These are phyloP conservation scores for Protonibea diacanthus DNA, from an alignment of 2,797 vertebrate genomes.

Conservation along the genomic window DNA sequence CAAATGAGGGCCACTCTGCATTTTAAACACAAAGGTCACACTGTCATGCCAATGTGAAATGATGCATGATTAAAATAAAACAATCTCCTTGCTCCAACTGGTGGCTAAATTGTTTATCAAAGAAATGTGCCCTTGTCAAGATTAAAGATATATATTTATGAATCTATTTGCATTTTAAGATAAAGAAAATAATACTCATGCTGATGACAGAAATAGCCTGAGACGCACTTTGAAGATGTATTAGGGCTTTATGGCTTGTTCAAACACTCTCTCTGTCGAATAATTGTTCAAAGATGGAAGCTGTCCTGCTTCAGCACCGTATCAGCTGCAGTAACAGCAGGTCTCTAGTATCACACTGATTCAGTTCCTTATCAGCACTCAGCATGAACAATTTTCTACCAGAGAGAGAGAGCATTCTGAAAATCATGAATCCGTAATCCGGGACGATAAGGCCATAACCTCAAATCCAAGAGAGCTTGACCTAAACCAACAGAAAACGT, in stretches of 20 bases:
- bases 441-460: slow-evolving; percentile 59
- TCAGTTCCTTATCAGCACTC: slow-evolving; percentile 75
- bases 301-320: slow-evolving; percentile 64
- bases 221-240: slow-evolving; percentile 77
- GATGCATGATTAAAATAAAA: slow-evolving; percentile 45
- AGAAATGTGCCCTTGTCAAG: slow-evolving; percentile 54
- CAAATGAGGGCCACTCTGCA: slow-evolving; percentile 31
- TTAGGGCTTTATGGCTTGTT: slow-evolving; percentile 61
- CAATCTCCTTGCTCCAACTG: slow-evolving; percentile 26
- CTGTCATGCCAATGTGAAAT: slow-evolving; percentile 28
- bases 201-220: slow-evolving; percentile 69
- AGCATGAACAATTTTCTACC: slow-evolving; percentile 70
- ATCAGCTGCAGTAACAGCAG: slow-evolving; percentile 73
- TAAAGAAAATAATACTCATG: slow-evolving; percentile 46
- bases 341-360: slow-evolving; percentile 72
- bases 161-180: slow-evolving; percentile 65
- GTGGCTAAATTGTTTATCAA: slow-evolving; percentile 24
- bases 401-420: slow-evolving; percentile 64
- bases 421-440: slow-evolving; percentile 77
- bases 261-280: slow-evolving; percentile 68
- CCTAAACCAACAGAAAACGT: slow-evolving; percentile 52
- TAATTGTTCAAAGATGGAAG: slow-evolving; percentile 76
- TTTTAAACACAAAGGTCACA: slow-evolving; percentile 19
- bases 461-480: slow-evolving; percentile 40
- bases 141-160: slow-evolving; percentile 47